Evolutionary conservation across 2,113 vertebrate species (phyloP), one percentile per base, ranked within the genome.

Genomic region (Aix galericulata): DNA sequence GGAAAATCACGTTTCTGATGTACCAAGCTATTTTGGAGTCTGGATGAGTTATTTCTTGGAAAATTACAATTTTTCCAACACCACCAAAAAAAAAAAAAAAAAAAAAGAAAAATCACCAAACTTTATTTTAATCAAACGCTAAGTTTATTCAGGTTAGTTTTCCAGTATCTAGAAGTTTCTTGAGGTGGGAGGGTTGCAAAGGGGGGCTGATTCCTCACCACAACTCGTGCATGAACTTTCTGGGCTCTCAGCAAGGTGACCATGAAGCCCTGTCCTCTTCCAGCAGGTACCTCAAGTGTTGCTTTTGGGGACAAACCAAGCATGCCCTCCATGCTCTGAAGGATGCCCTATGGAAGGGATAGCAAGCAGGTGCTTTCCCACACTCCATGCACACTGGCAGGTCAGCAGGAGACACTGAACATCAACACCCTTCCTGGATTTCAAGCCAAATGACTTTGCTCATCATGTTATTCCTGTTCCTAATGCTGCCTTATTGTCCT

Each of bases 1-100:
- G 66, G 53, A 89, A 59, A 83, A 82, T 87, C 74, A 56, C 11
- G 69, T 67, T 86, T 93, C 59, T 90, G 82, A 93, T 73, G 36
- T 53, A 88, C 46, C 15, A 46, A 83, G 63, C 27, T 95, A 79
- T 91, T 96, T 64, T 66, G 67, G 69, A 84, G 58, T 79, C 69
- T 73, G 42, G n/a, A 58, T 87, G 25, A 58, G 27, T 44, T 91
- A 58, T 76, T 62, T 36, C 50, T 84, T 58, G 63, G 58, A 83
- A 91, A 91, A 90, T 38, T 40, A 79, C 5, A 17, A 4, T 40
- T 86, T 77, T 90, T 48, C 29, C 68, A 78, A 3, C 56, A 26
- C 3, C 55, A 44, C 7, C 3, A 77, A 71, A 71, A 80, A n/a
- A 73, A 34, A 5, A 32, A 40, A 3, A 26, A 68, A 66, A 67